A percentile compares a stretch with the other conserved stretches of the same genome.
These are phyloP conservation scores for Choristoneura rosaceana DNA, from an alignment of 2,888 invertebrate species.

Conservation along the genomic window DNA sequence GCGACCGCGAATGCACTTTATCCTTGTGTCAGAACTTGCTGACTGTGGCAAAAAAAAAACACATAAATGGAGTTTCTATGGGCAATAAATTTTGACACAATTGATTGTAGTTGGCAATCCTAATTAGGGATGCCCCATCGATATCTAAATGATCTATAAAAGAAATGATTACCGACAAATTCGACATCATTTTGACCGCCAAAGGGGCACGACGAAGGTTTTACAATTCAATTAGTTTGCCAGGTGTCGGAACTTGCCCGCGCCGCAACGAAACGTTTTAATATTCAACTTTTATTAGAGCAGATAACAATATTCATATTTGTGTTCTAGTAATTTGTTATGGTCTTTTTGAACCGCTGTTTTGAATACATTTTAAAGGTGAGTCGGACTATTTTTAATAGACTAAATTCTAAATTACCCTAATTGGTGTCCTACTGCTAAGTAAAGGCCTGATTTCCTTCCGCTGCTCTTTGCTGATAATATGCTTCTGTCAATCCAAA, in stretches of 20 bases:
- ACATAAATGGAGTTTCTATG: too few species aligned
- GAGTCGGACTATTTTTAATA: neutral
- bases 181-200: constrained; percentile 76
- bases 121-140: neutral
- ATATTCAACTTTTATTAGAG: constrained; percentile 27
- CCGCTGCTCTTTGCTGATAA: too few species aligned
- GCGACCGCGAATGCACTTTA: too few species aligned
- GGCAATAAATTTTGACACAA: neutral
- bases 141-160: neutral
- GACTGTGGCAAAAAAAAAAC: too few species aligned
- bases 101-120: neutral
- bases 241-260: constrained; percentile 73
- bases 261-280: constrained; percentile 7
- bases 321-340: neutral
- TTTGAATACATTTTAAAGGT: neutral
- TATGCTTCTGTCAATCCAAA: too few species aligned
- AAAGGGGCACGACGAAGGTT: constrained; percentile 65
- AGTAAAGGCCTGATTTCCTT: too few species aligned
- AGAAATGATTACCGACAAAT: constrained; percentile 58
- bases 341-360: neutral
- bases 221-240: constrained; percentile 81
- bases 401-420: too few species aligned
- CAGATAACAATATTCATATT: constrained; percentile 21
- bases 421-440: too few species aligned
- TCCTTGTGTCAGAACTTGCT: too few species aligned